These are phyloP conservation scores for Edolisoma coerulescens DNA, from an alignment of 2,113 vertebrate species.

Conservation along the genomic window DNA sequence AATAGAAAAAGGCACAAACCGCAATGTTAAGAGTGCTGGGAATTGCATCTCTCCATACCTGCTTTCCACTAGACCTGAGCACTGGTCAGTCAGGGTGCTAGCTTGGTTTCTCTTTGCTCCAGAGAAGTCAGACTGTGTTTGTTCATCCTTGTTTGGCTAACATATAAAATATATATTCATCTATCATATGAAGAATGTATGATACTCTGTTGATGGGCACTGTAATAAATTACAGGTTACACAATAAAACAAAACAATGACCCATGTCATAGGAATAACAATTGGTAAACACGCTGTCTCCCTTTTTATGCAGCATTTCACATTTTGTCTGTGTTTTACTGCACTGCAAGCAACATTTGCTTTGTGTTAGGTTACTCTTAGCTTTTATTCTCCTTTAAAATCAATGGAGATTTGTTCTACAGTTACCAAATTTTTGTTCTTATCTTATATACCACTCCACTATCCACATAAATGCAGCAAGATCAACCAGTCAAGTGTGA, in stretches of 20 bases:
- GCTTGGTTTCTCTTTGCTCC: neutral
- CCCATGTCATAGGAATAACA: neutral
- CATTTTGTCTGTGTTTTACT: constrained; percentile 17
- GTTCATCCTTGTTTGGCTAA: neutral
- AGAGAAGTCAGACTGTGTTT: neutral
- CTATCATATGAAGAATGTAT: neutral
- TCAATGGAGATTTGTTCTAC: neutral
- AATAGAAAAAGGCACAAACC: neutral
- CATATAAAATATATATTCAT: neutral
- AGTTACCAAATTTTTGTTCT: neutral
- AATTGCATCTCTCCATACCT: neutral
- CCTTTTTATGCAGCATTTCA: constrained; percentile 8
- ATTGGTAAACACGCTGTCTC: neutral
- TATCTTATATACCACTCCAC: neutral
- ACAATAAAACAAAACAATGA: neutral
- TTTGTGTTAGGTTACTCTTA: constrained; percentile 36
- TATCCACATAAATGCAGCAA: neutral
- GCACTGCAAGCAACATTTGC: constrained; percentile 28
- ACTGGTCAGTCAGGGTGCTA: neutral
- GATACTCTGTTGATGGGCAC: neutral
- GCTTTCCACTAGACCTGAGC: neutral
- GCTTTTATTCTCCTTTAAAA: constrained; percentile 2
- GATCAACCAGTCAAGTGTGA: neutral
- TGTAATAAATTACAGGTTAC: constrained; percentile 18
- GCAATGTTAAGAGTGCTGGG: neutral